Evolutionary conservation across 1,140 invertebrate species (phyloP).

Genomic region (Brachionus koreanus): DNA sequence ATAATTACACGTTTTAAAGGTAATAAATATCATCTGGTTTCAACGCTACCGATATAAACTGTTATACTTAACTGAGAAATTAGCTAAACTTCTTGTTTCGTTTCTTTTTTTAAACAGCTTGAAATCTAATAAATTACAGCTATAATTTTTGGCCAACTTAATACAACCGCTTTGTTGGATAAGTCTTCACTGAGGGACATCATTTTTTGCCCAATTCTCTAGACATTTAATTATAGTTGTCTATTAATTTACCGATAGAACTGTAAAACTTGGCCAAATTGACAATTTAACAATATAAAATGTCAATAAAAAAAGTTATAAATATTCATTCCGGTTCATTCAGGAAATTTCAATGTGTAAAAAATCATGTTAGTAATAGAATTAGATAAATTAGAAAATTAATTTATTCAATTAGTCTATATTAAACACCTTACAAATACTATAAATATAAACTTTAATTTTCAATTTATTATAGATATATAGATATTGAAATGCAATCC

Average conservation of each 20-base stretch:
- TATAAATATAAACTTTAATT: neutral
- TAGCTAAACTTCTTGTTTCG: neutral
- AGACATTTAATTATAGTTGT: neutral
- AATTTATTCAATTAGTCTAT: neutral
- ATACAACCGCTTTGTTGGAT: neutral
- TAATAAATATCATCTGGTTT: slow-evolving; percentile 9
- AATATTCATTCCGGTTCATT: slow-evolving; percentile 34
- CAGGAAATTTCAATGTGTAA: slow-evolving; percentile 30
- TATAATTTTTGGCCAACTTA: neutral
- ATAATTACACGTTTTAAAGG: neutral
- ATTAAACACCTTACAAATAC: neutral
- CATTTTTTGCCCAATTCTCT: neutral
- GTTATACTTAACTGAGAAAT: neutral
- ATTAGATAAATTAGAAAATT: slow-evolving; percentile 3
- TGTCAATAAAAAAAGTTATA: neutral
- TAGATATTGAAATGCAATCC: neutral
- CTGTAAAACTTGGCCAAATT: neutral
- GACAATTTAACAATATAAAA: neutral
- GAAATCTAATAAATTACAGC: neutral
- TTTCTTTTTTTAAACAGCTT: neutral
- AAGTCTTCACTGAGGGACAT: neutral
- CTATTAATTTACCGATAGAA: neutral
- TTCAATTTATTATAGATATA: neutral
- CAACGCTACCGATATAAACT: slow-evolving; percentile 5
- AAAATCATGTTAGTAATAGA: slow-evolving; percentile 32